Evolutionary conservation across 2,113 vertebrate genomes (phyloP).

Genomic region (Pseudopodoces humilis): DNA sequence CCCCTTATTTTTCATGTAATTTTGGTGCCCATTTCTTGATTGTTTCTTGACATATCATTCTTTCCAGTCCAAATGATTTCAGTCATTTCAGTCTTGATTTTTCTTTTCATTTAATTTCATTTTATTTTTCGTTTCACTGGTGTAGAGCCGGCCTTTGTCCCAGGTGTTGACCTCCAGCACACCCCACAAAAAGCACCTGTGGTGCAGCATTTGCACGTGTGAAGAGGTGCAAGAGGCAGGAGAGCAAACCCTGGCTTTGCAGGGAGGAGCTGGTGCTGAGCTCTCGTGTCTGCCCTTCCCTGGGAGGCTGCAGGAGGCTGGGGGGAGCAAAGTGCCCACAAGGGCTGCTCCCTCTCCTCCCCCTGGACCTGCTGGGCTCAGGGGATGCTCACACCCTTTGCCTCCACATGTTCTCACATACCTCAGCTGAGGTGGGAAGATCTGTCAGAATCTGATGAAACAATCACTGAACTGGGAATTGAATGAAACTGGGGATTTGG

Average conservation of each 20-base stretch:
- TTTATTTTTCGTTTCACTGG: neutral
- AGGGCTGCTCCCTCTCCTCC: neutral
- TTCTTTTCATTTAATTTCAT: neutral
- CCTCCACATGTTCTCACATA: fast-evolving
- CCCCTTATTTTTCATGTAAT: neutral
- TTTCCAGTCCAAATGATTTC: neutral
- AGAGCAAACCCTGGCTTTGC: neutral
- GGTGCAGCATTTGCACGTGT: neutral
- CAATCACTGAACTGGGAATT: neutral
- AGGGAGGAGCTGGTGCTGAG: neutral
- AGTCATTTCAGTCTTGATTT: neutral
- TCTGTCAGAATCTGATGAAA: neutral
- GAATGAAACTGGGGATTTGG: neutral
- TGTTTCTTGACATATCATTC: neutral
- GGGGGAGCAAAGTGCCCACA: neutral
- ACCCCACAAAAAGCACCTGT: neutral
- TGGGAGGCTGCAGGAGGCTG: neutral
- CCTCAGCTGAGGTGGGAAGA: neutral
- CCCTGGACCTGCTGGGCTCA: neutral
- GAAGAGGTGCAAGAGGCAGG: neutral
- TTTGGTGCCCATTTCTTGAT: neutral
- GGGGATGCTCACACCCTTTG: neutral
- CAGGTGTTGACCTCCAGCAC: neutral
- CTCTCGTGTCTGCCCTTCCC: neutral
- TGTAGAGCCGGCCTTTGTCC: neutral